These are phyloP conservation scores for Actinemys pallida DNA, from an alignment of 2,113 vertebrate species.

Conservation along the genomic window DNA sequence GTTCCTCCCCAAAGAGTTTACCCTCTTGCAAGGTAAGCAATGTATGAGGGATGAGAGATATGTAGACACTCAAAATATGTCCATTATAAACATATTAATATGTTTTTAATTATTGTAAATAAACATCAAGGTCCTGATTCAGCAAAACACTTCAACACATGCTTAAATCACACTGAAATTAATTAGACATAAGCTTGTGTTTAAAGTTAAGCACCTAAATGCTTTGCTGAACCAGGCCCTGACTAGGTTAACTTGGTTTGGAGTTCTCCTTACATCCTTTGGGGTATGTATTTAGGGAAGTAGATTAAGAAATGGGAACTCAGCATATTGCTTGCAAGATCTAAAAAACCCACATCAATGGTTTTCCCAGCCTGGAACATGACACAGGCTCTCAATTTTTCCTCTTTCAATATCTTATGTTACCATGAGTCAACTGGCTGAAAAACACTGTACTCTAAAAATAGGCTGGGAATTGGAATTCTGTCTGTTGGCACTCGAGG, in stretches of 20 bases:
- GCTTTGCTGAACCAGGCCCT: not conserved
- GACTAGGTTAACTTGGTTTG: not conserved
- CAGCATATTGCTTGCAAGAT: not conserved
- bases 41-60: not conserved
- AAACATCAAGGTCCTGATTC: not conserved
- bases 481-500: not conserved
- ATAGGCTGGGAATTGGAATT: not conserved
- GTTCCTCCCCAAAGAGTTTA: not conserved
- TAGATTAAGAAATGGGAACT: not conserved
- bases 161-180: not conserved
- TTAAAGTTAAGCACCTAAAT: not conserved
- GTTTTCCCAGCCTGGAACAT: not conserved
- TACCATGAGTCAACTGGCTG: not conserved
- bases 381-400: not conserved
- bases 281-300: not conserved
- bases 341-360: not conserved
- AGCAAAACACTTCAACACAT: not conserved
- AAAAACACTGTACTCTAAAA: not conserved
- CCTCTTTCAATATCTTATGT: not conserved
- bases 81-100: not conserved
- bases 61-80: not conserved
- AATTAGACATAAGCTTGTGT: not conserved
- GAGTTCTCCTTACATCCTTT: not conserved
- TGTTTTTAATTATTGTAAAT: not conserved
- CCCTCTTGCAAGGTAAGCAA: not conserved